Conservation (phyloP, 2,888 invertebrate species). For the Gryllus longicercus region DNA sequence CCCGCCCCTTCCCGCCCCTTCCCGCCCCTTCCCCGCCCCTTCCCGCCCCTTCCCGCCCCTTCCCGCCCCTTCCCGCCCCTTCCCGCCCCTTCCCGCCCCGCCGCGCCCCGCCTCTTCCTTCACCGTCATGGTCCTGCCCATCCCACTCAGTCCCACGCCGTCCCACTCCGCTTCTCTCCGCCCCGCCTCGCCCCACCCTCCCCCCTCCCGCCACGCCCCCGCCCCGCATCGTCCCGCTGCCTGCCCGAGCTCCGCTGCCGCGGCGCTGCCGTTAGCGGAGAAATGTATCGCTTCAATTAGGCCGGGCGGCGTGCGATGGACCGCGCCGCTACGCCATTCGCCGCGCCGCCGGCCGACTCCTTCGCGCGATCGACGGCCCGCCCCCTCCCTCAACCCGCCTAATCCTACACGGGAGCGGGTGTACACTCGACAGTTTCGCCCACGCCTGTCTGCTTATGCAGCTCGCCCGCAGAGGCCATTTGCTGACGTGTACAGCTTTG, state of each 20-base stretch:
- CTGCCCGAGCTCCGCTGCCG: neutral
- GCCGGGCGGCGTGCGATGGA: neutral
- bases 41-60: neutral
- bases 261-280: neutral
- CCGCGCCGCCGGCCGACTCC: too few species aligned
- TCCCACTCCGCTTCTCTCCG: neutral
- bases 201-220: neutral
- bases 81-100: neutral
- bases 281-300: conserved; percentile 17
- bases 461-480: too few species aligned
- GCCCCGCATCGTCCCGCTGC: neutral
- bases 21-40: too few species aligned
- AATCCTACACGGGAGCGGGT: too few species aligned
- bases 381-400: too few species aligned
- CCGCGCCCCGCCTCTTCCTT: neutral
- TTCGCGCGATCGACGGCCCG: too few species aligned
- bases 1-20: neutral
- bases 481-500: too few species aligned
- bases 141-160: neutral
- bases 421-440: too few species aligned
- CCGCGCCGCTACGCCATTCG: neutral
- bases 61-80: neutral
- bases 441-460: too few species aligned
- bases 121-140: too few species aligned
- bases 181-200: neutral